Conservation (phyloP, 1,140 invertebrate genomes). For the Sminthurides bifidus region DNA sequence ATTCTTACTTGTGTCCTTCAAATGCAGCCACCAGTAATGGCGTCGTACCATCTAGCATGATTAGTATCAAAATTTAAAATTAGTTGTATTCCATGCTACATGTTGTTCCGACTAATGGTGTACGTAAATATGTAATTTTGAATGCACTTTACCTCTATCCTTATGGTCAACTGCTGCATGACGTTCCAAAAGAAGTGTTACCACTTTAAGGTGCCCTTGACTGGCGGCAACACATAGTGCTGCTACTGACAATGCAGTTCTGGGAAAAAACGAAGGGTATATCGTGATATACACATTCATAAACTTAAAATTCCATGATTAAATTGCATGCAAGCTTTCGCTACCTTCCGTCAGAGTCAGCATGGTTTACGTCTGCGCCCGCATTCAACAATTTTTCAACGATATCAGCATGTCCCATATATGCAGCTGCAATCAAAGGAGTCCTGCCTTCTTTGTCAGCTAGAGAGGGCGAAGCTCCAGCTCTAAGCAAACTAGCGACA, state of each 20-base stretch:
- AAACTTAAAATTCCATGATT: too few relatives aligned
- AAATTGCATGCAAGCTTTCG: too few relatives aligned
- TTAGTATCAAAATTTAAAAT: background rate
- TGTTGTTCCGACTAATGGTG: too few relatives aligned
- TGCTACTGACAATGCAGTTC: conserved; percentile 77
- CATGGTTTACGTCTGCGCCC: conserved; percentile 72
- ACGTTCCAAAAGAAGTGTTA: conserved; percentile 62
- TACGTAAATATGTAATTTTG: background rate
- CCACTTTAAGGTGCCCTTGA: conserved; percentile 48
- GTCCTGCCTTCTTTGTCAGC: conserved; percentile 74
- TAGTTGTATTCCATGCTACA: background rate
- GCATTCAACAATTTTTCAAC: conserved; percentile 71
- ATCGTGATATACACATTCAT: too few relatives aligned
- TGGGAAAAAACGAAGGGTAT: conserved; percentile 9
- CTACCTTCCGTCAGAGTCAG: conserved; percentile 70
- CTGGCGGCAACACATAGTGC: conserved; percentile 79
- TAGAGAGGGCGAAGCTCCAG: conserved; percentile 51
- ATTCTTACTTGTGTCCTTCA: conserved; percentile 69
- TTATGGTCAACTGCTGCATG: conserved; percentile 78
- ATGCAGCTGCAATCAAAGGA: conserved; percentile 49
- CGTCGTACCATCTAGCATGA: conserved; percentile 63
- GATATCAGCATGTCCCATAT: conserved; percentile 80
- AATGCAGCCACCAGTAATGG: conserved; percentile 86
- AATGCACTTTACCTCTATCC: conserved; percentile 46
- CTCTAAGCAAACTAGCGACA: conserved; percentile 63